Evolutionary conservation across 1,140 invertebrate genomes (phyloP), one percentile per base, ranked within the genome.

Genomic region (Magallana gigas): DNA sequence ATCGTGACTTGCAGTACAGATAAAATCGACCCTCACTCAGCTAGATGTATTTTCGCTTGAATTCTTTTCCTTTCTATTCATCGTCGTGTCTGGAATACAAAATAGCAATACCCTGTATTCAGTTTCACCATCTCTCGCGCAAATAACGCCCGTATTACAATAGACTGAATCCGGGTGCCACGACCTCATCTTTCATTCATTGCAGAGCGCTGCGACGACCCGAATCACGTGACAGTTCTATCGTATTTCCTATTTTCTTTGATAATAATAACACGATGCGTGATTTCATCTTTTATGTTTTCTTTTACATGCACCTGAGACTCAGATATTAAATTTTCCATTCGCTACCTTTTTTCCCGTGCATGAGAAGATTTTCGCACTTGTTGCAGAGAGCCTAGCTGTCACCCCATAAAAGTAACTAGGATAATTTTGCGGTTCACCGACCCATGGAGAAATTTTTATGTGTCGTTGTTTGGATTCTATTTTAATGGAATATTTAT

Each of bases 71-170:
- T 76, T 76, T 76, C 68, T 36, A 36, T 36, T 76, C 68, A 18
- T 76, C 68, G 68, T 29, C 68, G 68, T 76, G 68, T 76, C 23
- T 76, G 36, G 68, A 76, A 76, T 76, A 76, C 68, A 76, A 29
- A 76, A 76, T 76, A 76, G 68, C 68, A 6, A 29, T 76, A 29
- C 23, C 36, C 68, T 76, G 68, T 76, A 76, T 76, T 76, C 68
- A 29, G 68, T 76, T 76, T 76, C 68, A 76, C 68, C 68, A 76
- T 76, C 68, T 76, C 68, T 76, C 68, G 23, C 68, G 14, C 68
- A 76, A 76, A 76, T 76, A 76, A 76, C 68, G 36, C 68, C 68
- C 68, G 23, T 76, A 76, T 76, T 8, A 76, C 68, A 76, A 76
- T 76, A 23, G 11, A 11, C 8, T 29, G 68, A 23, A 76, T 76